Conservation (phyloP, 2,888 invertebrate genomes). For the Hydrotaea cyrtoneurina region DNA sequence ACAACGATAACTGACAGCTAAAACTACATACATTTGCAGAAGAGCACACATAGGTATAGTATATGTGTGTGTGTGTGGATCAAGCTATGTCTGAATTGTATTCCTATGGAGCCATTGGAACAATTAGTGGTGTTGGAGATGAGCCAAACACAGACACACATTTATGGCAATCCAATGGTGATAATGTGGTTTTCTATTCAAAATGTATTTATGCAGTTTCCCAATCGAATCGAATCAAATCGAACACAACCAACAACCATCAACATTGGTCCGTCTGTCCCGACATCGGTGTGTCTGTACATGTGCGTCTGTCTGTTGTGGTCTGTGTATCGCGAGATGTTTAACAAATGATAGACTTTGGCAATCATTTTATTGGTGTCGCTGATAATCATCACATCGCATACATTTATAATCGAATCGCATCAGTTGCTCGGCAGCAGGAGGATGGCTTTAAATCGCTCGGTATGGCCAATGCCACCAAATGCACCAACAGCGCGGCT, state of each 20-base stretch:
- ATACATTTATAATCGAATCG: conserved; percentile 47
- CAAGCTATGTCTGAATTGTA: neutral
- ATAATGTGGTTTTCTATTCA: conserved; percentile 30
- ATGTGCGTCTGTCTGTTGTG: conserved; percentile 66
- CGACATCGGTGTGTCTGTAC: neutral
- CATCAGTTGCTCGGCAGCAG: neutral
- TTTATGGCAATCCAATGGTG: conserved; percentile 6
- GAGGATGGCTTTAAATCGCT: neutral
- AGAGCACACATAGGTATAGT: conserved; percentile 33
- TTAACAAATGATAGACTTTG: conserved; percentile 72
- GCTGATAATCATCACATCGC: conserved; percentile 72
- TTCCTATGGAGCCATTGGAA: conserved; percentile 42
- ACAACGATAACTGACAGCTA: conserved; percentile 20
- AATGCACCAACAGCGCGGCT: neutral
- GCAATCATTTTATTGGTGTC: conserved; percentile 78
- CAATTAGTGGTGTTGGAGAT: conserved; percentile 34
- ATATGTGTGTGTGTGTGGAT: no score
- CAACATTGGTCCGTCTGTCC: conserved; percentile 57
- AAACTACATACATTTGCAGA: neutral
- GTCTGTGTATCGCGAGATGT: conserved; percentile 48
- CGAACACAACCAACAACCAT: conserved; percentile 66
- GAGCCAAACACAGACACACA: conserved; percentile 14
- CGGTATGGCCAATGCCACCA: neutral
- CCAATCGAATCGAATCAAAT: conserved; percentile 37
- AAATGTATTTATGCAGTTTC: conserved; percentile 56